These are phyloP conservation scores for Athrips mouffetella DNA, from an alignment of 2,888 invertebrate species.

Conservation along the genomic window DNA sequence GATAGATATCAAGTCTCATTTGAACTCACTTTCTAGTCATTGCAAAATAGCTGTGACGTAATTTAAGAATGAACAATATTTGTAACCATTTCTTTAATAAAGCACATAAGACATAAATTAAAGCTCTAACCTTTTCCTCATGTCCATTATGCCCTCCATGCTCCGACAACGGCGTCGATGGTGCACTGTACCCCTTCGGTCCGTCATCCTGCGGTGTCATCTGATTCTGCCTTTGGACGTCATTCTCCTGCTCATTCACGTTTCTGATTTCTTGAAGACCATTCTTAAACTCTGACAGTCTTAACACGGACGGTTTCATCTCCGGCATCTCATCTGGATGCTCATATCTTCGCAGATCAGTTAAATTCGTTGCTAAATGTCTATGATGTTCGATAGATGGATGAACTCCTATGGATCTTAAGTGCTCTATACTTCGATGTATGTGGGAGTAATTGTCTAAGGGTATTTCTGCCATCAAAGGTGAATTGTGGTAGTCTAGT, in stretches of 20 bases:
- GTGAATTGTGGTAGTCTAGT: slow-evolving; percentile 82
- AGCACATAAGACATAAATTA: background rate
- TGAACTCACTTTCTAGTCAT: no score
- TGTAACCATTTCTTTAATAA: background rate
- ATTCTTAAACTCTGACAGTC: slow-evolving; percentile 71
- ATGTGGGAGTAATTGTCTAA: slow-evolving; percentile 82
- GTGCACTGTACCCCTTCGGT: slow-evolving; percentile 72
- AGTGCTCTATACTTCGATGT: slow-evolving; percentile 81
- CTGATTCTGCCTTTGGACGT: slow-evolving; percentile 58
- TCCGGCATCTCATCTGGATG: slow-evolving; percentile 72
- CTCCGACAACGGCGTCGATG: slow-evolving; percentile 72
- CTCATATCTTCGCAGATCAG: slow-evolving; percentile 70
- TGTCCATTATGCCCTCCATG: slow-evolving; percentile 69
- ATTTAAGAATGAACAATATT: background rate
- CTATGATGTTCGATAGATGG: slow-evolving; percentile 69
- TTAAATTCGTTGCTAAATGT: slow-evolving; percentile 67
- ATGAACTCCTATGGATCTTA: slow-evolving; percentile 77
- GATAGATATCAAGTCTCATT: no score
- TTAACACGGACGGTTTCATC: slow-evolving; percentile 71
- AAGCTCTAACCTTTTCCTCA: slow-evolving; percentile 70
- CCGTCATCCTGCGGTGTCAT: slow-evolving; percentile 71
- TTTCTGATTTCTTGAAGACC: slow-evolving; percentile 65
- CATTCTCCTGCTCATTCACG: slow-evolving; percentile 65
- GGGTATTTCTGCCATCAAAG: slow-evolving; percentile 83
- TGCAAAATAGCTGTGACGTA: no score